A percentile compares a stretch with the other conserved stretches of the same genome.
Conservation (phyloP, 2,113 vertebrate genomes). For the Rhabdornis inornatus region DNA sequence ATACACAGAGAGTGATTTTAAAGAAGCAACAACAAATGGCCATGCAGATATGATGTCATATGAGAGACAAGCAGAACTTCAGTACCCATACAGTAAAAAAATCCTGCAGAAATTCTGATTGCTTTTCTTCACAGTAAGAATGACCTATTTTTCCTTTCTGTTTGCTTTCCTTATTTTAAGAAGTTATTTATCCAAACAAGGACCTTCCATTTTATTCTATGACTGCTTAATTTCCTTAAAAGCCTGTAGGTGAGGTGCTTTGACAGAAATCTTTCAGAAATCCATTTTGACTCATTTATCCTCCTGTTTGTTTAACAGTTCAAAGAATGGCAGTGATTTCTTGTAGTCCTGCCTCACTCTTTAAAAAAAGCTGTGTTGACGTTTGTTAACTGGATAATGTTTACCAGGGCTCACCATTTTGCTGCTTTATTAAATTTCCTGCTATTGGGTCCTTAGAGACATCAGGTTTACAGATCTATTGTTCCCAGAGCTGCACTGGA, state of each 20-base stretch:
- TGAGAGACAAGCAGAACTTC: neutral
- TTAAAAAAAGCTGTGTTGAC: neutral
- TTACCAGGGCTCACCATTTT: neutral
- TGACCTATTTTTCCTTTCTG: neutral
- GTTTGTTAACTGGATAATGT: neutral
- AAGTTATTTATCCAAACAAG: neutral
- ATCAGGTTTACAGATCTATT: neutral
- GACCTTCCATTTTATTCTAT: neutral
- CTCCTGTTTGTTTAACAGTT: accelerated
- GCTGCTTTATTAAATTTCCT: neutral
- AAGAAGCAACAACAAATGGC: neutral
- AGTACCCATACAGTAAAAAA: neutral
- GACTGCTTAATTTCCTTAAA: neutral
- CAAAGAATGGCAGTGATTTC: neutral
- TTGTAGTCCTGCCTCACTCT: neutral
- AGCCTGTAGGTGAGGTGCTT: neutral
- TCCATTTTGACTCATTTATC: neutral
- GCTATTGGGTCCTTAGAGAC: neutral
- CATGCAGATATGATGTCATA: neutral
- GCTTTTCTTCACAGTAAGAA: neutral
- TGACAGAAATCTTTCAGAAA: neutral
- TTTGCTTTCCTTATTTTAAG: neutral
- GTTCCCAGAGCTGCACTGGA: neutral
- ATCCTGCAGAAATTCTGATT: neutral
- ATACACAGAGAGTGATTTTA: accelerated